phyloP scores from a whole-genome alignment of 2,113 vertebrate genomes.

The Chloebia gouldiae region DNA sequence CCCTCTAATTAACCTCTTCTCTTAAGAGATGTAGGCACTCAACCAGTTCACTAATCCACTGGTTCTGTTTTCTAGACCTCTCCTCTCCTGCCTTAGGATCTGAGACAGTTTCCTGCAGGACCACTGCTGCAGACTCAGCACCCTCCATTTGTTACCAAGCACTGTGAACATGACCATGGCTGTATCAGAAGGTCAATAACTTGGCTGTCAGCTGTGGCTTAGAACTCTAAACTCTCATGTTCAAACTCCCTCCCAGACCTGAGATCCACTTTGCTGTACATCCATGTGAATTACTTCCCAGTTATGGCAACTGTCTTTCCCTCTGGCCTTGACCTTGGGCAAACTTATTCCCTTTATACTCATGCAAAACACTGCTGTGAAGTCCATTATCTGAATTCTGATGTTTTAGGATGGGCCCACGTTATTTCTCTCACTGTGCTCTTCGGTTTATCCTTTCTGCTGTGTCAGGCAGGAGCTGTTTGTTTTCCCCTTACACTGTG shows the following conservation, averaged over 20 bases:
- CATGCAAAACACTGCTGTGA: background rate
- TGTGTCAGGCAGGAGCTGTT: background rate
- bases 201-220: background rate
- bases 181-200: background rate
- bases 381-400: background rate
- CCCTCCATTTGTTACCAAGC: background rate
- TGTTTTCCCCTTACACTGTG: background rate
- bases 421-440: background rate
- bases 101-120: background rate
- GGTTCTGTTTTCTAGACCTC: background rate
- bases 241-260: background rate
- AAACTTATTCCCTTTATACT: background rate
- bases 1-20: background rate
- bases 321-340: background rate
- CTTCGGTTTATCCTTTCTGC: background rate
- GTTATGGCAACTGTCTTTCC: background rate
- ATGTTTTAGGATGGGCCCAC: background rate
- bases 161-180: fast-evolving
- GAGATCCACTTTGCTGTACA: background rate
- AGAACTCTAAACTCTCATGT: background rate
- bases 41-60: background rate
- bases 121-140: background rate
- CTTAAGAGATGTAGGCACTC: fast-evolving
- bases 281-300: background rate
- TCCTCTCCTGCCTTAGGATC: background rate